Percentiles rank a stretch among this genome's conserved stretches.
Evolutionary conservation across 2,888 invertebrate species (phyloP).

Genomic region (Abrostola tripartita): DNA sequence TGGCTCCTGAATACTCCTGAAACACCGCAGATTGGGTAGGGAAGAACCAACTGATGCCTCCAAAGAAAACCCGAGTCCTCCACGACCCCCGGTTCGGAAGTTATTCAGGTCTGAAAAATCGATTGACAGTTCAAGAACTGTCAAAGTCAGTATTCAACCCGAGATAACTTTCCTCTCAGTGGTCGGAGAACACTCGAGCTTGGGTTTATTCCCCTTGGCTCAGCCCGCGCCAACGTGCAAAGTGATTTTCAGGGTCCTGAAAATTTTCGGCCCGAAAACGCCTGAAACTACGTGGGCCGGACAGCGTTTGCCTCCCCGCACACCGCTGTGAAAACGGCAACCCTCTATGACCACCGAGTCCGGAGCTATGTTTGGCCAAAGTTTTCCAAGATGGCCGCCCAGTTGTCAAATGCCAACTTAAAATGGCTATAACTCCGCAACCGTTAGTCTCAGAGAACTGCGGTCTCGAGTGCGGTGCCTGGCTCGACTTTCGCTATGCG

Average conservation of each 20-base stretch:
- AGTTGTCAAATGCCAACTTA: too few relatives aligned
- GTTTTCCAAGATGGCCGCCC: too few relatives aligned
- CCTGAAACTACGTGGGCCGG: background rate
- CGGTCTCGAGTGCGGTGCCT: too few relatives aligned
- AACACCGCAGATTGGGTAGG: background rate
- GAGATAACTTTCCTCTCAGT: background rate
- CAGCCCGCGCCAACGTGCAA: background rate
- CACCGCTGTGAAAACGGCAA: background rate
- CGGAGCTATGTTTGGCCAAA: too few relatives aligned
- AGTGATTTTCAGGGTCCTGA: too few relatives aligned
- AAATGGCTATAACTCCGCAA: too few relatives aligned
- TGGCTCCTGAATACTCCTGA: background rate
- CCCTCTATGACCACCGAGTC: too few relatives aligned
- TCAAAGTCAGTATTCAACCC: background rate
- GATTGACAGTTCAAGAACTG: too few relatives aligned
- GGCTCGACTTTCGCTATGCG: background rate
- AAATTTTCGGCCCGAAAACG: background rate
- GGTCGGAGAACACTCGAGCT: background rate
- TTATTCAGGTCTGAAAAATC: background rate
- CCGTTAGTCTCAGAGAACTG: too few relatives aligned
- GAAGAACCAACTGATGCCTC: background rate
- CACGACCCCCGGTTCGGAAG: background rate
- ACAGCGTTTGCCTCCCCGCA: background rate
- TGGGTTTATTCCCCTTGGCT: background rate
- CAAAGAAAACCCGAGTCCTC: background rate